Percentiles rank a stretch among this genome's conserved stretches.
Evolutionary conservation across 2,797 vertebrate species (phyloP).

Genomic region (Zenarchopterus dispar): DNA sequence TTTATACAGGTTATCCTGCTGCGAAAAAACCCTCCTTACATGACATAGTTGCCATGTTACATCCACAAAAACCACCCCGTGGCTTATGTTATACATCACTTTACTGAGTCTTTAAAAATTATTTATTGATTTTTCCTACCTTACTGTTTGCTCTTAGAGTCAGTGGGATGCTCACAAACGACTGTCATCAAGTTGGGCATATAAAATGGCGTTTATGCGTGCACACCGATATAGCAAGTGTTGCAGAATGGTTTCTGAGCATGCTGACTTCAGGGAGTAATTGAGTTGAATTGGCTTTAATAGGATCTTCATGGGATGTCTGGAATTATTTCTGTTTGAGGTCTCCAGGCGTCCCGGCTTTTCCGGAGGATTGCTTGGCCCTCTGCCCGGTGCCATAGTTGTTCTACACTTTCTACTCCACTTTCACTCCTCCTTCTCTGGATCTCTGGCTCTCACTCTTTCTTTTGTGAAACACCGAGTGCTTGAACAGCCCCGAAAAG

Average conservation of each 20-base stretch:
- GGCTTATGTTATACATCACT: constrained; percentile 42
- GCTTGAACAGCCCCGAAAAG: constrained; percentile 35
- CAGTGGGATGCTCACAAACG: constrained; percentile 36
- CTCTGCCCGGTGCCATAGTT: constrained; percentile 43
- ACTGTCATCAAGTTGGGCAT: constrained; percentile 40
- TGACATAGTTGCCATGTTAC: constrained; percentile 8
- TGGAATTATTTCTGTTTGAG: constrained; percentile 78
- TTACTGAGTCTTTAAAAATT: constrained; percentile 43
- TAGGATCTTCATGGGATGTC: constrained; percentile 75
- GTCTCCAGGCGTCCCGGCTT: constrained; percentile 68
- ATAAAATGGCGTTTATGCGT: constrained; percentile 22
- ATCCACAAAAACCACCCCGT: constrained; percentile 14
- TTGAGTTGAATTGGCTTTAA: constrained; percentile 78
- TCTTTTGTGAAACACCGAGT: constrained; percentile 43
- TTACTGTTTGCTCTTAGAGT: constrained; percentile 32
- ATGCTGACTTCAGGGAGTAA: constrained; percentile 58
- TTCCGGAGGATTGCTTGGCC: constrained; percentile 64
- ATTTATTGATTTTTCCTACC: constrained; percentile 54
- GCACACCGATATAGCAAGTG: constrained; percentile 19
- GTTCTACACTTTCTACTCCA: constrained; percentile 43
- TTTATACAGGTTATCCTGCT: constrained; percentile 33
- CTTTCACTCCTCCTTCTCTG: constrained; percentile 12
- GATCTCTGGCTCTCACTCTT: constrained; percentile 10
- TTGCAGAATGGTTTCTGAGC: constrained; percentile 42
- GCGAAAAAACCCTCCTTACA: constrained; percentile 17